Base-by-base conservation (phyloP, 2,888 invertebrate genomes). In the Drosophila pseudotalamancana region DNA sequence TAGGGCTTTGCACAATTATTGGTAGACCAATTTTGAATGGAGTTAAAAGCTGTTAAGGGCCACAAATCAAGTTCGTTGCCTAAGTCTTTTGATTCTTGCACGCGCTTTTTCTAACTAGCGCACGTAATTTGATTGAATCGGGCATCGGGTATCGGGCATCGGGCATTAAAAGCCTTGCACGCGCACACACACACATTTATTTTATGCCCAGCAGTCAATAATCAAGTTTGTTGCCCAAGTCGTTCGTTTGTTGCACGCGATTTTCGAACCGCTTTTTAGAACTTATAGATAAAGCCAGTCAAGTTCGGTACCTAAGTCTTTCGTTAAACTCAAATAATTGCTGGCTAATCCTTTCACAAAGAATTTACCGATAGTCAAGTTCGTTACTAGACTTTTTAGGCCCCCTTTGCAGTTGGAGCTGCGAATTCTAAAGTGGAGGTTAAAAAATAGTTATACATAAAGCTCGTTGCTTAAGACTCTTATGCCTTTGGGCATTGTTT, bases 31-130 rank as follows among this genome's bases (percentile, higher is more conserved):
- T 71, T 72, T 76, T 57, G 63, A 59, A 72, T 59, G 50, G 39
- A 61, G 72, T 45, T 61, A 45, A 29, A 61, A 46, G 62, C 46
- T 32, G 21, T 23, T 46, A 14, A 14, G 11, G 31, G n/a, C 31
- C 31, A 31, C 14, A 31, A 11, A 16, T 25, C 68, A 45, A 60
- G 74, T 80, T 84, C 69, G 74, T 79, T 70, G 54, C 62, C 70
- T 72, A 74, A 77, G 68, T 88, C 76, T 69, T 84, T 80, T 48
- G 72, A 27, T 51, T 54, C 46, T 29, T 18, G 18, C 18, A 19
- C 11, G 19, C 6, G 6, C 1, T 21, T 21, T 21, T 32, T 14
- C n/a, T n/a, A n/a, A n/a, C n/a, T n/a, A n/a, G n/a, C n/a, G n/a
- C n/a, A n/a, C n/a, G n/a, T n/a, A n/a, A n/a, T n/a, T n/a, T n/a